Conservation (phyloP, 2,113 vertebrate species). For the Psittacula cyanocephala region DNA sequence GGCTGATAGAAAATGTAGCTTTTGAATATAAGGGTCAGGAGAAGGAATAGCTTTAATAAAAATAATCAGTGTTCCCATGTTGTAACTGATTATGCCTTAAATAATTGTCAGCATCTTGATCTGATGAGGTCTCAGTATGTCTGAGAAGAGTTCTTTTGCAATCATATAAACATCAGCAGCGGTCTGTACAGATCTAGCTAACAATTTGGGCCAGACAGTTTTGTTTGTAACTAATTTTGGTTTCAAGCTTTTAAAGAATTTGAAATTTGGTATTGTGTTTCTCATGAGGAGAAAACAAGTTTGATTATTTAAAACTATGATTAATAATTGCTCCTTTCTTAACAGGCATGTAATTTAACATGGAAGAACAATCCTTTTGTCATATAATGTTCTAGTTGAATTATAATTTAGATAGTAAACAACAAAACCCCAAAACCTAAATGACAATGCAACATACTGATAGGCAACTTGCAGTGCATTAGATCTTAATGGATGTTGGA, state of each 20-base stretch:
- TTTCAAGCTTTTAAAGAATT: neutral
- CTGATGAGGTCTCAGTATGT: neutral
- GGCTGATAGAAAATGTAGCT: neutral
- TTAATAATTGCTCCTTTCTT: neutral
- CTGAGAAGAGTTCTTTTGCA: neutral
- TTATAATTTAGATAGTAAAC: neutral
- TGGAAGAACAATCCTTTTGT: neutral
- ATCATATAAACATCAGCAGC: neutral
- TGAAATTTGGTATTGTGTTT: neutral
- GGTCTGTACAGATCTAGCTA: neutral
- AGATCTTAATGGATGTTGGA: neutral
- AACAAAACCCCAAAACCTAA: fast-evolving
- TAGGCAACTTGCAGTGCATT: neutral
- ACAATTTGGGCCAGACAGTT: neutral
- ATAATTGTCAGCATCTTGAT: neutral
- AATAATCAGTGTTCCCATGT: neutral
- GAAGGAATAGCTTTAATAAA: neutral
- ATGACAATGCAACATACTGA: neutral
- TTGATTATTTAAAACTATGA: neutral
- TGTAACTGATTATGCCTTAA: neutral
- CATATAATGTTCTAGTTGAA: neutral
- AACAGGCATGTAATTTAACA: neutral
- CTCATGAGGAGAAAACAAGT: neutral
- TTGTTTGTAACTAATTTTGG: neutral
- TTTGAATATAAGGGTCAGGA: neutral